Conservation (phyloP, 1,140 invertebrate genomes). For the Oreohelix idahoensis region DNA sequence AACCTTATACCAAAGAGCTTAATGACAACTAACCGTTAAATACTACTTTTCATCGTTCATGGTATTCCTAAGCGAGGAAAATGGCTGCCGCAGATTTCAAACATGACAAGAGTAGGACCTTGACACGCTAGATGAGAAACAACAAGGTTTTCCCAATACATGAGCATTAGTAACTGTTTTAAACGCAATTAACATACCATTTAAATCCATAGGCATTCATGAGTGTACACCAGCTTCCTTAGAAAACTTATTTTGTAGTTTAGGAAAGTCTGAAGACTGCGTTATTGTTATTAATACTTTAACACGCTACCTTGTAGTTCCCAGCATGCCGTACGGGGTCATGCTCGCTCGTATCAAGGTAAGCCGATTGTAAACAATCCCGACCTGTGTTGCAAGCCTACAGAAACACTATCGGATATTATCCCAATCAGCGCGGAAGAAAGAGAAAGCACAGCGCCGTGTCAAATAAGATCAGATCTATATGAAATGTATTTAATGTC, state of each 20-base stretch:
- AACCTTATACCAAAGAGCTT: not conserved
- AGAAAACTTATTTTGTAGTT: not conserved
- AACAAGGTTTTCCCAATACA: not conserved
- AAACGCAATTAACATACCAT: not conserved
- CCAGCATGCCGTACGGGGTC: constrained; percentile 45
- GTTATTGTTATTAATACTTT: constrained; percentile 14
- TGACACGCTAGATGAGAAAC: not conserved
- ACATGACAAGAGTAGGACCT: not conserved
- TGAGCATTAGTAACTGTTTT: not conserved
- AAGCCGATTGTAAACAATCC: constrained; percentile 15
- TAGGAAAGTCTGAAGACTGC: not conserved
- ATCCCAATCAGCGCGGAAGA: not conserved
- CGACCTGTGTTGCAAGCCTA: not conserved
- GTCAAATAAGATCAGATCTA: not conserved
- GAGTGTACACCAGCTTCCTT: not conserved
- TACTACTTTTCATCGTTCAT: not conserved
- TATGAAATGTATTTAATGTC: no score
- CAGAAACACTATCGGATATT: not conserved
- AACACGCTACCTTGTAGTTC: constrained; percentile 43
- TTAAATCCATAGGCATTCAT: not conserved
- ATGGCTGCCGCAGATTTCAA: constrained; percentile 4
- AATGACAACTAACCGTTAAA: not conserved
- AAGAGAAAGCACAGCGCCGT: not conserved
- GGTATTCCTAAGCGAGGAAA: not conserved
- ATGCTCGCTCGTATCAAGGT: constrained; percentile 34